Conservation (phyloP, 2,888 invertebrate genomes). For the Cryptophagus acutangulus region DNA sequence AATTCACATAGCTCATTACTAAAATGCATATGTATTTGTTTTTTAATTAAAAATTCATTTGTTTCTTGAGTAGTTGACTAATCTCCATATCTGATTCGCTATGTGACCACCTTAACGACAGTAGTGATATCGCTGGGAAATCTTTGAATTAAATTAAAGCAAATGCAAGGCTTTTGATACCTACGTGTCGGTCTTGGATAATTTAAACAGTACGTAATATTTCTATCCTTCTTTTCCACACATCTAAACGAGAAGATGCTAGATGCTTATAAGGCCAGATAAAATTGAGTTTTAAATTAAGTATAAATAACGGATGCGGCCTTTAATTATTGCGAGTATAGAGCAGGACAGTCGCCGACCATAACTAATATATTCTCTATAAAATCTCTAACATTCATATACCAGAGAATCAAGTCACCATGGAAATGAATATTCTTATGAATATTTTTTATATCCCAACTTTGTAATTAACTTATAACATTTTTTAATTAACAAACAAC, state of each 20-base stretch:
- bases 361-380: conserved; percentile 44
- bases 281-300: conserved; percentile 34
- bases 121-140: conserved; percentile 42
- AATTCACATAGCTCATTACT: conserved; percentile 41
- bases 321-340: conserved; percentile 41
- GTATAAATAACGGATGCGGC: conserved; percentile 40
- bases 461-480: conserved; percentile 1
- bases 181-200: conserved; percentile 35
- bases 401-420: conserved; percentile 38
- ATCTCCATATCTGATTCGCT: conserved; percentile 44
- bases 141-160: conserved; percentile 42
- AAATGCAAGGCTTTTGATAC: conserved; percentile 41
- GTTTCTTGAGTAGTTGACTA: conserved; percentile 42
- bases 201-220: conserved; percentile 32
- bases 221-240: conserved; percentile 27
- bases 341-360: conserved; percentile 41
- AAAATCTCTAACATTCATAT: conserved; percentile 41
- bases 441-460: conserved; percentile 16
- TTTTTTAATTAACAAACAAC: no score
- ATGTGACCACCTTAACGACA: conserved; percentile 44
- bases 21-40: conserved; percentile 41
- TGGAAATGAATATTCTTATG: conserved; percentile 34
- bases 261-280: conserved; percentile 21
- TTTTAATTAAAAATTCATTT: conserved; percentile 42
- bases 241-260: conserved; percentile 19